Evolutionary conservation across 2,888 invertebrate genomes (phyloP).

Genomic region (Helleia helle): DNA sequence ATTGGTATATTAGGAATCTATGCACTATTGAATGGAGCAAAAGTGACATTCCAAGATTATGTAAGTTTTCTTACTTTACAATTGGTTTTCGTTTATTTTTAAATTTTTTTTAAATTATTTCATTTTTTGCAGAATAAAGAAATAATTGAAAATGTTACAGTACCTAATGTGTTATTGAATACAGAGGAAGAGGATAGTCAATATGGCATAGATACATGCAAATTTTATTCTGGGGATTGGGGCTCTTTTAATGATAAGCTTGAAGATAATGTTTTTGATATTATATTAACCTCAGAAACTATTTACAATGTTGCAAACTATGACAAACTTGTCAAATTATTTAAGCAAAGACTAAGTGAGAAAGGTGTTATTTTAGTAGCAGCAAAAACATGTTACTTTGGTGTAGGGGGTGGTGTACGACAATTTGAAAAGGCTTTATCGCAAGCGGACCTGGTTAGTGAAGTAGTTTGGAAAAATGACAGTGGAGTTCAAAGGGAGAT

Average conservation of each 20-base stretch:
- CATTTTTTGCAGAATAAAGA: slow-evolving; percentile 84
- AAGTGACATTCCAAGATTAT: slow-evolving; percentile 94
- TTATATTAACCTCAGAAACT: slow-evolving; percentile 94
- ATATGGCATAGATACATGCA: slow-evolving; percentile 46
- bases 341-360: slow-evolving; percentile 75
- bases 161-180: slow-evolving; percentile 86
- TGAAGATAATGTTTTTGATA: slow-evolving; percentile 77
- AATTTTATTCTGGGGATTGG: slow-evolving; percentile 86
- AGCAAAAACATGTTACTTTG: slow-evolving; percentile 95
- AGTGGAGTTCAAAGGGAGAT: slow-evolving; percentile 76
- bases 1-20: slow-evolving; percentile 91
- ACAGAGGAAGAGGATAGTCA: slow-evolving; percentile 50
- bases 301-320: slow-evolving; percentile 91
- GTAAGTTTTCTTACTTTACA: slow-evolving; percentile 71
- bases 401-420: slow-evolving; percentile 90
- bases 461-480: slow-evolving; percentile 77
- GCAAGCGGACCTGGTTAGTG: slow-evolving; percentile 69
- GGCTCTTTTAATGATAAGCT: slow-evolving; percentile 64
- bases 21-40: slow-evolving; percentile 78
- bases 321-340: slow-evolving; percentile 80
- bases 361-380: slow-evolving; percentile 82
- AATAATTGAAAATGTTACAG: slow-evolving; percentile 85
- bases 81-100: background rate
- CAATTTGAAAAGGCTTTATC: slow-evolving; percentile 81
- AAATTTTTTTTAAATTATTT: too few species aligned